Evolutionary conservation across 2,113 vertebrate genomes (phyloP), one percentile per base, ranked within the genome.

Genomic region (Sander lucioperca): DNA sequence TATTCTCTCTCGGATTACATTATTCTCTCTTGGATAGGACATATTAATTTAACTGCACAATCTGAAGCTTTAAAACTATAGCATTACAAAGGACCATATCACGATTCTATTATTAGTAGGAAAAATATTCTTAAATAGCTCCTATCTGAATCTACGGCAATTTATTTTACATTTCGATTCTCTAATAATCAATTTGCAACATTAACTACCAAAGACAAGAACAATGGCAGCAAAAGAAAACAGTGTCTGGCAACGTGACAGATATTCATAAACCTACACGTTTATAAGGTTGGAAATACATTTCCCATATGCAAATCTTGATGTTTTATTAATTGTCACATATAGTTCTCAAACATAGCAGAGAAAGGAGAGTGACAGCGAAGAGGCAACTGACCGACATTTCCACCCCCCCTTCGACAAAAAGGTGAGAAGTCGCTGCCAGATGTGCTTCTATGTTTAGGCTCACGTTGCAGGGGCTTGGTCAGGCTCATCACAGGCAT

Each of bases 261-360:
- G 62, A 84, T 80, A 77, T 82, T 63, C 71, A 80, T 66, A 68
- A 65, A 56, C 27, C 72, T 88, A 84, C 77, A 89, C 48, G 82
- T 69, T 79, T 67, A 83, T 43, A 82, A 18, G 62, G 39, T 74
- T 82, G 69, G 75, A 83, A 79, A 76, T 65, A 54, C 23, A 66
- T 63, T 77, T 84, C 57, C 45, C 56, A 76, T 71, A 79, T 64
- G 86, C n/a, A 85, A 78, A 90, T 79, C 86, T 59, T 70, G 64
- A 68, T 73, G 71, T 69, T 59, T 67, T 70, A 74, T 56, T 72
- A 79, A 76, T 80, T 88, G 64, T 86, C 74, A 88, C 67, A 80
- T 66, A 63, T 36, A 78, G 77, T 88, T 94, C 85, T 92, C 84
- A 88, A 91, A 88, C 88, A 91, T 80, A 89, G 86, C 76, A 91